Evolutionary conservation across 2,888 invertebrate species (phyloP), one percentile per base, ranked within the genome.

Genomic region (Lasioglossum leucozonium): DNA sequence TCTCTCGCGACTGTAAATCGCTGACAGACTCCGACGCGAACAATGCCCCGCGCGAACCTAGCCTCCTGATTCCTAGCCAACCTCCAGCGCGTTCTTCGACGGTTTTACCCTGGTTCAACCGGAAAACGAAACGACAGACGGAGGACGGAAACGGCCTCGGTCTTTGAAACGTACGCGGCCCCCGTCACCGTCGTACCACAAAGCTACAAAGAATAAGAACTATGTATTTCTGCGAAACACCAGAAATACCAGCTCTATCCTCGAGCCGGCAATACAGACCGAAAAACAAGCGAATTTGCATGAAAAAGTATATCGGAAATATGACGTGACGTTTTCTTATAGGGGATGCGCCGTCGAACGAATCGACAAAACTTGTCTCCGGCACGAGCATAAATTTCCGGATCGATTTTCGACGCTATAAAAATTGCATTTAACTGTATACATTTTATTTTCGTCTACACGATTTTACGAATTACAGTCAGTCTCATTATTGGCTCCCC

Each of bases 1-100:
- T 69, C 69, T 69, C 62, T 22, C 47, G n/a, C 80, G 47, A 71
- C 74, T 67, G 75, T 82, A 82, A 82, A 82, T 80, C 80, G 80
- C 40, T 75, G 82, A 80, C 82, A 82, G 82, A 62, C 82, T 72
- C 74, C 74, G 65, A n/a, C 18, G 42, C 13, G 81, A 83, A 83
- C 81, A 83, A 83, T 81, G 65, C 30, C n/a, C n/a, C n/a, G 16
- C 40, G 51, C n/a, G 30, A n/a, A 37, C 30, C 44, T 58, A 30
- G 26, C 40, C 69, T 37, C 13, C 51, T 40, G 55, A 44, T 79
- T 47, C 42, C 51, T 51, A 22, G 22, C 40, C 51, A 40, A n/a
- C 44, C 67, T 5, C 34, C 26, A 47, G 58, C 69, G 79, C 72
- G 51, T 74, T 72, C 67, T 69, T 58, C 73, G 69, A 37, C 18